Conservation (phyloP, 2,888 invertebrate genomes). For the Amorpha juglandis region DNA sequence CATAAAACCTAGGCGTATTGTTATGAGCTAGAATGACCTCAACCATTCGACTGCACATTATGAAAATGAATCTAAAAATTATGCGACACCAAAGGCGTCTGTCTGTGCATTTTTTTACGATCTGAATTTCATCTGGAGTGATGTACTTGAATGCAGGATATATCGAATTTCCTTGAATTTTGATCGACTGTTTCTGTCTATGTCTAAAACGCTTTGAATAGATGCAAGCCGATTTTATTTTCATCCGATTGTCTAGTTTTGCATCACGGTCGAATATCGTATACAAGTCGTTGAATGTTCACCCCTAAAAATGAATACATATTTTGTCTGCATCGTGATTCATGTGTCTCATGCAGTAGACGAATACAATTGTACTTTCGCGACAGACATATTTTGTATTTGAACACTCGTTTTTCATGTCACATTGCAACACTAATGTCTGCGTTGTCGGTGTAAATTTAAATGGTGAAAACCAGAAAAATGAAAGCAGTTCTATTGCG, state of each 20-base stretch:
- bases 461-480: slow-evolving; percentile 36
- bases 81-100: slow-evolving; percentile 68
- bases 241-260: slow-evolving; percentile 17
- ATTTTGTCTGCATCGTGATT: slow-evolving; percentile 76
- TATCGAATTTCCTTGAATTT: slow-evolving; percentile 83
- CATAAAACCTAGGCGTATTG: slow-evolving; percentile 28
- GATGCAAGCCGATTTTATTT: slow-evolving; percentile 48
- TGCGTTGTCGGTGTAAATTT: slow-evolving; percentile 33
- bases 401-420: slow-evolving; percentile 54
- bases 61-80: slow-evolving; percentile 82
- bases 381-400: slow-evolving; percentile 54
- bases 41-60: slow-evolving; percentile 76
- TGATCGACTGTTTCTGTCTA: slow-evolving; percentile 69
- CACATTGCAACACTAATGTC: slow-evolving; percentile 44
- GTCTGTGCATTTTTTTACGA: slow-evolving; percentile 80
- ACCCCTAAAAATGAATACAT: slow-evolving; percentile 69
- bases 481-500: slow-evolving; percentile 28
- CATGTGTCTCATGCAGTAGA: slow-evolving; percentile 79
- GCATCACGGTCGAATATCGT: slow-evolving; percentile 47
- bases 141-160: slow-evolving; percentile 80
- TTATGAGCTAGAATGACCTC: slow-evolving; percentile 66
- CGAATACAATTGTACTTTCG: slow-evolving; percentile 72
- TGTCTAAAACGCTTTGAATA: slow-evolving; percentile 52
- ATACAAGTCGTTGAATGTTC: slow-evolving; percentile 50
- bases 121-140: slow-evolving; percentile 71